Base-by-base conservation (phyloP, 2,113 vertebrate species). In the Osmerus eperlanus region DNA sequence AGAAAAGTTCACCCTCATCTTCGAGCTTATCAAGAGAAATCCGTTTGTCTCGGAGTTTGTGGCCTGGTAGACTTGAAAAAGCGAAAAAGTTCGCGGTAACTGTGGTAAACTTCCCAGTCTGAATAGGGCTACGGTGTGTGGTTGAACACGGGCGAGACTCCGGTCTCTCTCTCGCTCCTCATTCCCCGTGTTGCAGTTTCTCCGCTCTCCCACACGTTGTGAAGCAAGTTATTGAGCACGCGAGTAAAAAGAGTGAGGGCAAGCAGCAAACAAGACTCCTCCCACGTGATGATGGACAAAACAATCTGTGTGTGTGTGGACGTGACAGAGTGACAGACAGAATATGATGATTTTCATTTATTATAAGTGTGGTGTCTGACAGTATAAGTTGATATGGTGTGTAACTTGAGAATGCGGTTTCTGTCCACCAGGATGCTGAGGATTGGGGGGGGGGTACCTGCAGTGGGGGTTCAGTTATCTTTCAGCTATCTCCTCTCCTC, bases 1-100 rank as follows among this genome's bases (percentile, higher is more conserved):
- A 25, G 90, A 82, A 41, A 89, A 86, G 21, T 78, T 78, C 58
- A 80, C 54, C 72, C 89, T 84, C 91, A 93, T 92, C 71, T 84
- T 83, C 74, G 76, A 28, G 81, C 14, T 70, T 71, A 36, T 6
- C 1, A 11, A 65, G n/a, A 65, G 8, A 65, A 52, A 65, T 32
- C 25, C 54, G 54, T 56, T 16, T 56, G 14, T 56, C 41, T 47
- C 8, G 41, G 41, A 47, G 8, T 47, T 12, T 47, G 41, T 47
- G 9, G 9, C 7, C 41, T 12, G 41, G 41, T 47, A 47, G 41
- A 47, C 41, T 47, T 47, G 9, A 11, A 47, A 47, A 41, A 13
- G 14, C 23, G 2, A n/a, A 64, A 29, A 29, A 64, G 7, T 18
- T 28, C 15, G 15, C 3, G 15, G 29, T 64, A n/a, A 14, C 21